phyloP scores from a whole-genome alignment of 2,888 invertebrate genomes.

The Drosophila koepferae region DNA sequence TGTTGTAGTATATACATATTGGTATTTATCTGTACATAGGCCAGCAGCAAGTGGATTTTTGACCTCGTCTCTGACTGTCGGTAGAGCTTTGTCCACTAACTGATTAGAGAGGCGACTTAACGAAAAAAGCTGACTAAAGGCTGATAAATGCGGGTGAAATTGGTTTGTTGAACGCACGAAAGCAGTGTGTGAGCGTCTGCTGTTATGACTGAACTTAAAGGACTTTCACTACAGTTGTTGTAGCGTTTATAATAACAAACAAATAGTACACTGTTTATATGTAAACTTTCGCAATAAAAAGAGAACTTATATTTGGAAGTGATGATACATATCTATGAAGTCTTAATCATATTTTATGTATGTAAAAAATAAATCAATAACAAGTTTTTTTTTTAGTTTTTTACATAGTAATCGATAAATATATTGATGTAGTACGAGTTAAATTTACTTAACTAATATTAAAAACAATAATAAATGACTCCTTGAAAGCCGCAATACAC shows the following conservation, averaged over 20 bases:
- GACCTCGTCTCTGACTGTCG: conserved; percentile 25
- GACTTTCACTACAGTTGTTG: neutral
- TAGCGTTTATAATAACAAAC: neutral
- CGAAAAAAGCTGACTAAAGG: conserved; percentile 16
- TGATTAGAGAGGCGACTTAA: conserved; percentile 50
- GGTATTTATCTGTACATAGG: conserved; percentile 6
- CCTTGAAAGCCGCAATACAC: too few relatives aligned
- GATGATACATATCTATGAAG: neutral
- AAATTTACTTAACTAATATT: too few relatives aligned
- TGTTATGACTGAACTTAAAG: neutral
- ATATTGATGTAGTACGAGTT: too few relatives aligned
- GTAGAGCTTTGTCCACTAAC: conserved; percentile 32
- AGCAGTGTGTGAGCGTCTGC: neutral
- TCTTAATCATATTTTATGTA: neutral
- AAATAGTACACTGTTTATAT: neutral
- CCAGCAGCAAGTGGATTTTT: conserved; percentile 12
- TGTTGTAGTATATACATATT: neutral
- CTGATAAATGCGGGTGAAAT: conserved; percentile 25
- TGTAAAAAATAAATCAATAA: too few relatives aligned
- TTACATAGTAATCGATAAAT: too few relatives aligned
- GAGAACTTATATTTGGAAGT: neutral
- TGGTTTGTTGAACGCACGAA: neutral
- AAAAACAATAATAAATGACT: too few relatives aligned
- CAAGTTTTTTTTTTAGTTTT: too few relatives aligned
- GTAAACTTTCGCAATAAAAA: neutral